Conservation (phyloP, 2,888 invertebrate genomes). For the Entomobrya multifasciata region DNA sequence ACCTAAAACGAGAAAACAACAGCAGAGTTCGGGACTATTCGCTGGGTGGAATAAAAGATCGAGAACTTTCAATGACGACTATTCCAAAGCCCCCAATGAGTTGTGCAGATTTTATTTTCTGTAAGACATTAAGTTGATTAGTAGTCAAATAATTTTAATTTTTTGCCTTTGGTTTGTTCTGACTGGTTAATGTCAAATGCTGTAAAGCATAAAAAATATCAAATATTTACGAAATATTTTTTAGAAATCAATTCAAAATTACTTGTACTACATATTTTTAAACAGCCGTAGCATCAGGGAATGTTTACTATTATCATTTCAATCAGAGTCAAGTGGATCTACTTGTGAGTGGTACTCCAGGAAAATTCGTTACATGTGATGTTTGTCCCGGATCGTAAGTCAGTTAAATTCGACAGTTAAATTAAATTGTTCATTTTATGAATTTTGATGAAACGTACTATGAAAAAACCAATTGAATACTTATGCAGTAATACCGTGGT, state of each 20-base stretch:
- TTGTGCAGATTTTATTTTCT: constrained; percentile 75
- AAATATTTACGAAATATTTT: too few species aligned
- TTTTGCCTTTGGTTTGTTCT: too few species aligned
- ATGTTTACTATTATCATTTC: constrained; percentile 77
- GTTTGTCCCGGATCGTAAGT: constrained; percentile 76
- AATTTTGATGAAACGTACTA: too few species aligned
- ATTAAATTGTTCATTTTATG: neutral
- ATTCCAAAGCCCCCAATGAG: constrained; percentile 69
- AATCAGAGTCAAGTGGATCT: constrained; percentile 72
- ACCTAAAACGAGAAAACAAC: constrained; percentile 60
- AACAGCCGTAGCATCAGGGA: constrained; percentile 73
- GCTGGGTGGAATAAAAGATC: constrained; percentile 72
- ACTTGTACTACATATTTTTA: neutral
- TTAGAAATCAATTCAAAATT: neutral
- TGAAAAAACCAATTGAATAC: neutral
- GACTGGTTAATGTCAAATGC: too few species aligned
- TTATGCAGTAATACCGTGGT: constrained; percentile 74
- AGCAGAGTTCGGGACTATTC: constrained; percentile 76
- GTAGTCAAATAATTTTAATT: too few species aligned
- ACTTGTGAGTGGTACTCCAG: constrained; percentile 75
- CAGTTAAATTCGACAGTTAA: neutral
- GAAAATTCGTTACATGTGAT: constrained; percentile 76
- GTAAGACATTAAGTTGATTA: too few species aligned
- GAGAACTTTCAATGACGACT: constrained; percentile 74
- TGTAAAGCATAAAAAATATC: too few species aligned